These are phyloP conservation scores for Antennarius striatus DNA, from an alignment of 2,113 vertebrate species.

Conservation along the genomic window DNA sequence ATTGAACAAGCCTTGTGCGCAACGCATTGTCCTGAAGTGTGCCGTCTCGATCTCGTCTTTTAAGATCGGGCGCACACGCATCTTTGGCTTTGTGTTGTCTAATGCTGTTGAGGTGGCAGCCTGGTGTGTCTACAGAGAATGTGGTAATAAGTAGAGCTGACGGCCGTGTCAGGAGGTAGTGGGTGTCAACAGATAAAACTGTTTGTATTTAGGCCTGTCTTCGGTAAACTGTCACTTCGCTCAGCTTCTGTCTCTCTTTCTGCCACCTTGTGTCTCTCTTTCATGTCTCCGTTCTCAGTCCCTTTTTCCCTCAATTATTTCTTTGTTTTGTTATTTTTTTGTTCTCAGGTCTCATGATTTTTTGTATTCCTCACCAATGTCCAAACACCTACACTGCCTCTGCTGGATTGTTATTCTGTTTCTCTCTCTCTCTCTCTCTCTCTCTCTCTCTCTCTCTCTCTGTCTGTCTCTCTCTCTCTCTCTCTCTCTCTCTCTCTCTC, in stretches of 20 bases:
- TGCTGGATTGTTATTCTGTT: slow-evolving; percentile 42
- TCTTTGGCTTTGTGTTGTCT: slow-evolving; percentile 28
- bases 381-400: slow-evolving; percentile 37
- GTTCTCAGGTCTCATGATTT: background rate
- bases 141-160: slow-evolving; percentile 73
- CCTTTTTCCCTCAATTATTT: slow-evolving; percentile 1
- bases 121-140: slow-evolving; percentile 49
- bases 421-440: slow-evolving; percentile 7
- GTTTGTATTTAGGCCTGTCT: slow-evolving; percentile 69
- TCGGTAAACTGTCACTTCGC: slow-evolving; percentile 54
- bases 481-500: slow-evolving; percentile 27
- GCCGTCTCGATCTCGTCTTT: slow-evolving; percentile 13
- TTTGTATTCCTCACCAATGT: background rate
- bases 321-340: slow-evolving; percentile 11
- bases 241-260: slow-evolving; percentile 47
- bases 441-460: slow-evolving; percentile 28
- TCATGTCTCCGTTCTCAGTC: slow-evolving; percentile 25
- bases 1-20: slow-evolving; percentile 14
- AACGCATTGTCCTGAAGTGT: slow-evolving; percentile 18
- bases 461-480: background rate
- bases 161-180: slow-evolving; percentile 66
- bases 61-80: slow-evolving; percentile 2
- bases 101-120: slow-evolving; percentile 49
- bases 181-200: slow-evolving; percentile 76
- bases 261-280: slow-evolving; percentile 62